phyloP scores from a whole-genome alignment of 1,140 invertebrate genomes.

The Macrocentrus cingulum region DNA sequence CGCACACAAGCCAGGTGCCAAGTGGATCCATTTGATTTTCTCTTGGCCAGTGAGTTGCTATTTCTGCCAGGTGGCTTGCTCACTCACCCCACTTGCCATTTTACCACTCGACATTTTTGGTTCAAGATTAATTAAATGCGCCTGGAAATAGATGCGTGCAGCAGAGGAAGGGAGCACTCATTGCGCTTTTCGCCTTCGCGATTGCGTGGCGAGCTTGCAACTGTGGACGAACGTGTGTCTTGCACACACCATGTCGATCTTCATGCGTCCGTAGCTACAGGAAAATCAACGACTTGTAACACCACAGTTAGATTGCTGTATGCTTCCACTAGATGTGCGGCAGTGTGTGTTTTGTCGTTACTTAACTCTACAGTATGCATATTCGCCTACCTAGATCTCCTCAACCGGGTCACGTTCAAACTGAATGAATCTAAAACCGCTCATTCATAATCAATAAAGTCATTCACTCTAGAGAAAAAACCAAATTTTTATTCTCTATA shows the following conservation, averaged over 20 bases:
- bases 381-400: slow-evolving; percentile 27
- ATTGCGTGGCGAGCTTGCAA: not conserved
- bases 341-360: slow-evolving; percentile 11
- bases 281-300: slow-evolving; percentile 18
- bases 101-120: slow-evolving; percentile 46
- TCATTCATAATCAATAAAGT: slow-evolving; percentile 50
- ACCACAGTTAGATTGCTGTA: slow-evolving; percentile 28
- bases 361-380: slow-evolving; percentile 29
- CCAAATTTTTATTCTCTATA: slow-evolving; percentile 3
- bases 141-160: slow-evolving; percentile 45
- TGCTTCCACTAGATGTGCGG: not conserved
- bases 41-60: slow-evolving; percentile 34
- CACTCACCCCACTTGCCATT: slow-evolving; percentile 37
- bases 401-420: slow-evolving; percentile 44
- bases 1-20: slow-evolving; percentile 37
- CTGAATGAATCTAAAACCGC: slow-evolving; percentile 44
- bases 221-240: not conserved
- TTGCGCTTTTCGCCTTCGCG: not conserved
- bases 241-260: slow-evolving; percentile 38
- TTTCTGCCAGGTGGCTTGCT: slow-evolving; percentile 52
- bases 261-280: slow-evolving; percentile 9
- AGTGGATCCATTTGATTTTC: slow-evolving; percentile 32
- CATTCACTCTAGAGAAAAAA: no score
- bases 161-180: not conserved
- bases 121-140: slow-evolving; percentile 54